Base-by-base conservation (phyloP, 2,888 invertebrate genomes). In the Bombylius major region DNA sequence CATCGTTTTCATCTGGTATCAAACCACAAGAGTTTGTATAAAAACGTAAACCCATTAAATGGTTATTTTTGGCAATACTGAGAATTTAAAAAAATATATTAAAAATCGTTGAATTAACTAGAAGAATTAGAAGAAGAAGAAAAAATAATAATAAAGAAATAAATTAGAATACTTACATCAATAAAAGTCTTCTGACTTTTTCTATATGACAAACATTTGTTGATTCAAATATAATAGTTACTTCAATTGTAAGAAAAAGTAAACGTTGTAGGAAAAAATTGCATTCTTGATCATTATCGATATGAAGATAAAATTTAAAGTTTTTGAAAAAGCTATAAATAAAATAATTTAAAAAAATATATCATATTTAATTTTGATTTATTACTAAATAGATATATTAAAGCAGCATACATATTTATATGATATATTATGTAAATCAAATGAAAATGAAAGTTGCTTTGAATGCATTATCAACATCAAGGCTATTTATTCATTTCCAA, bases 41-140 rank as follows among this genome's bases (percentile, higher is more conserved):
- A 56, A 73, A 72, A 58, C 72, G 70, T 61, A 73, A 58, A 6
- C 67, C 67, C 54, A 67, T 67, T 54, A 73, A 63, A 62, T 68
- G 69, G 66, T 71, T 70, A 67, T 70, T 71, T 61, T 67, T 68
- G 56, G 67, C 68, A 66, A 70, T 67, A 65, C 73, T 73, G 6
- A 23, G 34, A 33, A 47, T 23, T 36, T 3, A 36, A 36, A 36
- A 31, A 45, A 47, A 32, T 4, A 51, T 48, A 12, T 47, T 12
- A n/a, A 36, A 23, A 23, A 23, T 2, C 23, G 3, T 23, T 1
- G 3, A 3, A 23, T 23, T 23, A 23, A 23, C 23, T 36, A 36
- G 1, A 36, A 36, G 8, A 36, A 36, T 1, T 36, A 36, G 5
- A 36, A 36, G 5, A 36, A 36, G 5, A 7, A 36, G 4, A 5